A percentile compares a stretch with the other conserved stretches of the same genome.
phyloP scores from a whole-genome alignment of 2,888 invertebrate species.

The Dasysyrphus tricinctus region DNA sequence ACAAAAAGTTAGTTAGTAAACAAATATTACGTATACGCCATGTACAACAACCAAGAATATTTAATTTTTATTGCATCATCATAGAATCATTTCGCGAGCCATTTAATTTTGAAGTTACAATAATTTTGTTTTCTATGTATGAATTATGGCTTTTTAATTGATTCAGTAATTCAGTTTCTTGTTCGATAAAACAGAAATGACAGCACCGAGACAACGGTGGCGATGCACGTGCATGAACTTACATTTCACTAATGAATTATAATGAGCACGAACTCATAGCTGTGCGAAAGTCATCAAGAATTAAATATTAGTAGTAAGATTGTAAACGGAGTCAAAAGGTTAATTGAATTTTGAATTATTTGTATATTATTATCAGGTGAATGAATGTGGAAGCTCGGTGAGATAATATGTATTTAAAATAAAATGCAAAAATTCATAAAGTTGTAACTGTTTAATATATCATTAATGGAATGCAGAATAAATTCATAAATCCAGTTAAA shows the following conservation, averaged over 20 bases:
- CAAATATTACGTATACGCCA: constrained; percentile 23
- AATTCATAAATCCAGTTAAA: too few relatives aligned
- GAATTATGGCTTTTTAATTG: not conserved
- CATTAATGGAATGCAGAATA: too few relatives aligned
- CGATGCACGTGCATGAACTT: not conserved
- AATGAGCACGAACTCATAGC: not conserved
- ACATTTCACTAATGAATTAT: not conserved
- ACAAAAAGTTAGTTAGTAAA: not conserved
- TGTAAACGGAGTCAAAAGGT: not conserved
- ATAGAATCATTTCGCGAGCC: not conserved
- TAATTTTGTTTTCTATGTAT: not conserved
- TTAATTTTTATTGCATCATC: not conserved
- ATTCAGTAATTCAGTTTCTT: not conserved
- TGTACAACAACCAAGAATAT: not conserved
- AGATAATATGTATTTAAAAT: not conserved
- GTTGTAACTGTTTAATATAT: too few relatives aligned
- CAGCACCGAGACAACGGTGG: not conserved
- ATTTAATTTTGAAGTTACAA: not conserved
- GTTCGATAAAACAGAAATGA: not conserved
- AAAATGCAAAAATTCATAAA: too few relatives aligned
- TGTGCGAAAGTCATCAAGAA: not conserved
- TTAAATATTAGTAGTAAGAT: not conserved
- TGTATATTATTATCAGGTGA: not conserved
- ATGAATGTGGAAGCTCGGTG: not conserved
- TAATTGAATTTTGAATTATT: not conserved